Evolutionary conservation across 92 coral and sea anemone species (phyloP).

Genomic region (Pocillopora grandis): DNA sequence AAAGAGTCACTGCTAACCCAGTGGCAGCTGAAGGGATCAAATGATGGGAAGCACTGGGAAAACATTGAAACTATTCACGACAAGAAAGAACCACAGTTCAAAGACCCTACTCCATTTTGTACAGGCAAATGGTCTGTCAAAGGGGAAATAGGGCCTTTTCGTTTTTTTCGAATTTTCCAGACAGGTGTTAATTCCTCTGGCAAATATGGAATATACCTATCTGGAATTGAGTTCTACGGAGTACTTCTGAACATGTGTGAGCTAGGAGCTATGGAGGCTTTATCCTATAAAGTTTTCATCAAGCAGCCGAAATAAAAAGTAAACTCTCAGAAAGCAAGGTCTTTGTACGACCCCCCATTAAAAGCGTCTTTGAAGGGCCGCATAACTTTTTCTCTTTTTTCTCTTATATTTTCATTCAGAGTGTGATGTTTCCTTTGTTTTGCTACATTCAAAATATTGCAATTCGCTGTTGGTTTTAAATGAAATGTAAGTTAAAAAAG

Average conservation of each 20-base stretch:
- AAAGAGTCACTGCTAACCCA: constrained; percentile 58
- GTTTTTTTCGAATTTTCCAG: constrained; percentile 67
- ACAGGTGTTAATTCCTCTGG: constrained; percentile 82
- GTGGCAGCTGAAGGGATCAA: constrained; percentile 73
- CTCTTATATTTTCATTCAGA: no score
- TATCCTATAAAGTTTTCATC: no score
- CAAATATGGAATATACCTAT: constrained; percentile 55
- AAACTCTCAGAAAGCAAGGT: no score
- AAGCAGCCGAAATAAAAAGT: no score
- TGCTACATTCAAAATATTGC: no score
- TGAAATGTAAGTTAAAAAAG: no score
- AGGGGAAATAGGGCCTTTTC: constrained; percentile 56
- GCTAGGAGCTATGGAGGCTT: no score
- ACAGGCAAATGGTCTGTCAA: constrained; percentile 70
- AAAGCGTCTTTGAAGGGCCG: no score
- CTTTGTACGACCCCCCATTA: no score
- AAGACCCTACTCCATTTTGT: constrained; percentile 43
- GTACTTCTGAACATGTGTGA: constrained; percentile 43
- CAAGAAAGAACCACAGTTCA: constrained; percentile 26
- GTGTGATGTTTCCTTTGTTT: no score
- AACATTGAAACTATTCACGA: constrained; percentile 21
- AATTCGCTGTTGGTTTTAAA: no score
- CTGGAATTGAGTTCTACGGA: constrained; percentile 77
- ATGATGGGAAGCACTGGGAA: constrained; percentile 54
- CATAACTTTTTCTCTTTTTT: no score